Conservation (phyloP, 2,113 vertebrate species). For the Thymallus thymallus region DNA sequence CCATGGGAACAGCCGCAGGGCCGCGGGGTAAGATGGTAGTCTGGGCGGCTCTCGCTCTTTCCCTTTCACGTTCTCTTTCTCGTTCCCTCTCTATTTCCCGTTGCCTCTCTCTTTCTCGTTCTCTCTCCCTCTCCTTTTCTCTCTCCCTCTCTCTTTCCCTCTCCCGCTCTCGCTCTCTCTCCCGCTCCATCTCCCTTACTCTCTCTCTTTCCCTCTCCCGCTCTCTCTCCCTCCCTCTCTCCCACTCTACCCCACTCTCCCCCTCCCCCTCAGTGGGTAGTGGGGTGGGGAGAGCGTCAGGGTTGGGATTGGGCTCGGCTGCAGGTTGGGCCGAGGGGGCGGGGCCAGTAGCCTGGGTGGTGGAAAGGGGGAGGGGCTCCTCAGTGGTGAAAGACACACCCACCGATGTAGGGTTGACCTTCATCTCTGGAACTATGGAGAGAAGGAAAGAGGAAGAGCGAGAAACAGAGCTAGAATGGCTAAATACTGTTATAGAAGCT, state of each 20-base stretch:
- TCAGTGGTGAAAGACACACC: constrained; percentile 67
- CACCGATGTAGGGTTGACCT: constrained; percentile 57
- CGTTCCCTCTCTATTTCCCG: constrained; percentile 50
- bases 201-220: constrained; percentile 50
- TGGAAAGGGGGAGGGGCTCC: constrained; percentile 71
- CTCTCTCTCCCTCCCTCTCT: constrained; percentile 45
- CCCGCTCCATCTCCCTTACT: constrained; percentile 48
- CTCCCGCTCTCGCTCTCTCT: constrained; percentile 26
- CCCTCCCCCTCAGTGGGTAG: constrained; percentile 57
- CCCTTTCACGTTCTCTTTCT: constrained; percentile 43
- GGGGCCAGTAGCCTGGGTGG: constrained; percentile 75
- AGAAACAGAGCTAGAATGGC: constrained; percentile 8
- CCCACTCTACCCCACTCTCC: constrained; percentile 60
- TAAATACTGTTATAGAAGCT: background rate
- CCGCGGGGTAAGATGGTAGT: constrained; percentile 61
- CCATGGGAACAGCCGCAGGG: constrained; percentile 47
- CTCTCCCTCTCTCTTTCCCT: constrained; percentile 35
- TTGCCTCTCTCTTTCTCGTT: constrained; percentile 45
- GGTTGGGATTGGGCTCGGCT: constrained; percentile 70
- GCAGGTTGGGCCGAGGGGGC: constrained; percentile 75
- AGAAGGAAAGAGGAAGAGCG: background rate
- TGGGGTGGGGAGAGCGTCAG: constrained; percentile 34
- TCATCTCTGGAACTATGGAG: constrained; percentile 62
- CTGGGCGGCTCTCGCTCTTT: constrained; percentile 42
- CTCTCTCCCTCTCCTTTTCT: constrained; percentile 50